phyloP scores from a whole-genome alignment of 1,140 invertebrate species.

The Rhysida immarginata region DNA sequence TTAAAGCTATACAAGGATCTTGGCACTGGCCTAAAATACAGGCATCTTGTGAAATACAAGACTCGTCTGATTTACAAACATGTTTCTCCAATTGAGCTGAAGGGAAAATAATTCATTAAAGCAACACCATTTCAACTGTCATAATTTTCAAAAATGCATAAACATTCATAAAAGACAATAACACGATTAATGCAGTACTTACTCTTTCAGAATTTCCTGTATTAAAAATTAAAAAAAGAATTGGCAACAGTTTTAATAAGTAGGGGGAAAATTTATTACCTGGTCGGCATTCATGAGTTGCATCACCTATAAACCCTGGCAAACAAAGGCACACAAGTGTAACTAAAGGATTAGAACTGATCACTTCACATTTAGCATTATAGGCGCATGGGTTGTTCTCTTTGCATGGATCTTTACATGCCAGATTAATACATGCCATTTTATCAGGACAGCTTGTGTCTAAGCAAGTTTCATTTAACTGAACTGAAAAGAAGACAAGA shows the following conservation, averaged over 20 bases:
- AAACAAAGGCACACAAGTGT: conserved; percentile 80
- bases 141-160: no score
- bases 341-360: conserved; percentile 58
- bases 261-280: neutral
- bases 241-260: no score
- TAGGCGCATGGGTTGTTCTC: conserved; percentile 57
- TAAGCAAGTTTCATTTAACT: conserved; percentile 23
- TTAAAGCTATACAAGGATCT: conserved; percentile 47
- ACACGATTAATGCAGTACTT: neutral
- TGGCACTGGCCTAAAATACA: conserved; percentile 53
- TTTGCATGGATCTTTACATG: conserved; percentile 66
- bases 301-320: conserved; percentile 70
- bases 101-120: no score
- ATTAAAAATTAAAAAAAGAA: no score
- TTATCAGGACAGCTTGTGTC: conserved; percentile 67
- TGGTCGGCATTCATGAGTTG: conserved; percentile 55
- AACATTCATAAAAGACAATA: neutral
- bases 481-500: conserved; percentile 1
- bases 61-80: no score
- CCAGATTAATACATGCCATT: conserved; percentile 60
- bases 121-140: no score
- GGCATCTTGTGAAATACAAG: no score
- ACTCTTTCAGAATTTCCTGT: neutral
- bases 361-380: conserved; percentile 55
- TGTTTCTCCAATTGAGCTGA: no score